Percentiles rank a stretch among this genome's conserved stretches.
phyloP scores from a whole-genome alignment of 2,113 vertebrate genomes.

The Antigone vipio region DNA sequence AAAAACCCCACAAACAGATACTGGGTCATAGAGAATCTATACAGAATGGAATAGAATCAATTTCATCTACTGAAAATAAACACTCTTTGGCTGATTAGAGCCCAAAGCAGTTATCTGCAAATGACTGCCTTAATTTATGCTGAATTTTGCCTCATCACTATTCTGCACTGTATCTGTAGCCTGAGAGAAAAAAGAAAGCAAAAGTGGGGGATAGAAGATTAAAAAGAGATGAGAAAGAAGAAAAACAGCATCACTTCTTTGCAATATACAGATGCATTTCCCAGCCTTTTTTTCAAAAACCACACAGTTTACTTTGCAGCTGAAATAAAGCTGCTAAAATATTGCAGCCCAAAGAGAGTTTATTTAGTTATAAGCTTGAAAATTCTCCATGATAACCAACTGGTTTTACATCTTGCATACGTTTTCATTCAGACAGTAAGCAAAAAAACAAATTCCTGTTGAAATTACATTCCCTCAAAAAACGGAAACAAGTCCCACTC shows the following conservation, averaged over 20 bases:
- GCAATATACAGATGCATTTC: background rate
- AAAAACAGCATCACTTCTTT: background rate
- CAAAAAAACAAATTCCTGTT: background rate
- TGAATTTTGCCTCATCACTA: background rate
- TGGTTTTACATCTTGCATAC: background rate
- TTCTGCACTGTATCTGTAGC: background rate
- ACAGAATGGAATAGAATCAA: background rate
- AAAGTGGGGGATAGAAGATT: background rate
- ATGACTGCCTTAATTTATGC: background rate
- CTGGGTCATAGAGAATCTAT: background rate
- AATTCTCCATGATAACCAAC: background rate
- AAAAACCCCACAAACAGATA: background rate
- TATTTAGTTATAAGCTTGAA: background rate
- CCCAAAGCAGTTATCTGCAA: slow-evolving; percentile 2
- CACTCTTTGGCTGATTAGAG: background rate
- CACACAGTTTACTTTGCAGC: background rate
- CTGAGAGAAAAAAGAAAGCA: background rate
- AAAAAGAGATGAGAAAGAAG: background rate
- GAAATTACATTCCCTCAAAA: background rate
- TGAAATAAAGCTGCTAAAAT: background rate
- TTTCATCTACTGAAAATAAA: background rate
- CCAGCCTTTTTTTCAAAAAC: background rate
- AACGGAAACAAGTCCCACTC: background rate
- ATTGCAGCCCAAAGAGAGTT: background rate
- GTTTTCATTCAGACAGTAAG: background rate